Base-by-base conservation (phyloP, 37 sponge, comb jelly and placozoan genomes). In the Axinella damicornis region DNA sequence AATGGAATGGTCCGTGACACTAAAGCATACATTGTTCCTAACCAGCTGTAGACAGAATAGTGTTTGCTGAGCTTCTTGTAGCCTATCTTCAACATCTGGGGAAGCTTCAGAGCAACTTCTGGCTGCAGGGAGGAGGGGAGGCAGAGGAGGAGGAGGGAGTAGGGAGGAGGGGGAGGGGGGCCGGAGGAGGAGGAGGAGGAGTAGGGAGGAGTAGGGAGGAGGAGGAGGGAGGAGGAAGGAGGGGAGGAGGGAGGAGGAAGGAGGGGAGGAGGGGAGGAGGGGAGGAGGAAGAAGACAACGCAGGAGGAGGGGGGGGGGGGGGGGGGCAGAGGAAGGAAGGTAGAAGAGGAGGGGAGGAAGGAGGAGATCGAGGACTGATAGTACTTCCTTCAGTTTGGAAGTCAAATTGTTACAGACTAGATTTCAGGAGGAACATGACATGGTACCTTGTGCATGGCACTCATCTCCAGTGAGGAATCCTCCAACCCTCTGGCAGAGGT, bases 1-100 rank as follows among this genome's bases (percentile, higher is more conserved):
- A 46, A 4, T 46, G 46, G n/a, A n/a, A n/a, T n/a, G n/a, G n/a
- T n/a, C n/a, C 9, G 46, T 46, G 4, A 46, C 9, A 46, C 46
- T 46, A 46, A 46, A 9, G 6, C 9, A 46, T 46, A 12, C 9
- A 46, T 5, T 67, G 19, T 73, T 24, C 15, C 88, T 69, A 25
- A 88, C 88, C 88, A 88, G 56, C 76, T 53, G 27, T 88, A 88
- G 15, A 88, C 88, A n/a, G 56, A 18, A 74, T 88, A 88, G 13
- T 76, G 82, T 4, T 41, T 32, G 39, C 74, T 34, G 24, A 88
- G 75, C 12, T 64, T 57, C 21, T 65, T 22, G 36, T 57, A 81
- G 20, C 54, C 30, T 19, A 5, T 66, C 58, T 88, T 81, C 39
- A 55, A 34, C 56, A 87, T 58, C 11, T 73, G 53, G 46, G 87